Evolutionary conservation across 2,113 vertebrate species (phyloP).

Genomic region (Semnopithecus entellus): DNA sequence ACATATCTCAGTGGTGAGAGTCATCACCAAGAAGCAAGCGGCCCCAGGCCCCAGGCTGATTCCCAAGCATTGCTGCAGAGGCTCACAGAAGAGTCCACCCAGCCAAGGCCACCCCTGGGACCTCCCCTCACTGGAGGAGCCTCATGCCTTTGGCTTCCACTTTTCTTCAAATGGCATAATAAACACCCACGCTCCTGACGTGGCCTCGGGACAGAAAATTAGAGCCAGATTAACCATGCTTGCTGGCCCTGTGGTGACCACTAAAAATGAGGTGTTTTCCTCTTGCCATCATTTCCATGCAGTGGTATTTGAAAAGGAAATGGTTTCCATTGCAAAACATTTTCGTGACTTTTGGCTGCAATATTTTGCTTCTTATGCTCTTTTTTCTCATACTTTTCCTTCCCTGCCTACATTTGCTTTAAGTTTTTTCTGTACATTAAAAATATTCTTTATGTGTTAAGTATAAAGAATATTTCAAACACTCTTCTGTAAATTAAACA

Average conservation of each 20-base stretch:
- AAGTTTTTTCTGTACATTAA: too few species aligned
- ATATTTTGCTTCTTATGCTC: not conserved
- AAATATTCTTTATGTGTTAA: not conserved
- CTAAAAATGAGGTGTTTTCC: not conserved
- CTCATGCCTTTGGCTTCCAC: too few species aligned
- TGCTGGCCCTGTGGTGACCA: not conserved
- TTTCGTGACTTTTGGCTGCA: not conserved
- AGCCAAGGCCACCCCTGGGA: accelerated
- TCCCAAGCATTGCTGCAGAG: accelerated
- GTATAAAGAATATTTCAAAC: not conserved
- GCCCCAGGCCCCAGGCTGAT: not conserved
- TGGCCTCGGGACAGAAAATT: not conserved
- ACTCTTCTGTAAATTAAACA: not conserved
- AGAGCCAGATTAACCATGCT: not conserved
- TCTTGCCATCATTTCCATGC: not conserved
- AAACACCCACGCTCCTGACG: accelerated
- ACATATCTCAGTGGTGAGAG: accelerated
- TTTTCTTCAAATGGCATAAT: accelerated
- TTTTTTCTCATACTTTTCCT: not conserved
- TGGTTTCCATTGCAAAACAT: too few species aligned
- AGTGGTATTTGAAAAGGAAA: not conserved
- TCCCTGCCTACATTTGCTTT: not conserved
- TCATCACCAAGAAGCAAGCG: not conserved
- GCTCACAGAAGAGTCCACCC: too few species aligned
- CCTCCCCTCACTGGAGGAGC: not conserved